These are phyloP conservation scores for Echinometra lucunter DNA, from an alignment of 53 echinoderm and acorn worm genomes.

Conservation along the genomic window DNA sequence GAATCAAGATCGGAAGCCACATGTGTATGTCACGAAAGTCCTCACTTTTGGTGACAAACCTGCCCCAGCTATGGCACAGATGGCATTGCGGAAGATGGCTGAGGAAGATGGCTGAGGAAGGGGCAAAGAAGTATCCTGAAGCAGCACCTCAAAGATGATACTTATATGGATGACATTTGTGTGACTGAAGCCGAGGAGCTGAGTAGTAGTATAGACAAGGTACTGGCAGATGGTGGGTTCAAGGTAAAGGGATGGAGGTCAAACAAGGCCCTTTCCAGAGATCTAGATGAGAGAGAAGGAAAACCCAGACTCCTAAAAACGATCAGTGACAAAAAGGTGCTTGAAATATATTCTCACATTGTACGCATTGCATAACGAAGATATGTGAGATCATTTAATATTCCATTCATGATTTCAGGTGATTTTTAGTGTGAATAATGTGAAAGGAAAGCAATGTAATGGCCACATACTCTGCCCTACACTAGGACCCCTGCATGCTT, in stretches of 20 bases:
- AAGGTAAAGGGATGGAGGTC: constrained; percentile 61
- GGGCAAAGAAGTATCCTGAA: constrained; percentile 2
- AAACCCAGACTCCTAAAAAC: background rate
- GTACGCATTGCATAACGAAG: too few relatives aligned
- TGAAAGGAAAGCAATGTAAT: too few relatives aligned
- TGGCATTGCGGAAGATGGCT: constrained; percentile 68
- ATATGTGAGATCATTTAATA: too few relatives aligned
- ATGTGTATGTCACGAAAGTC: background rate
- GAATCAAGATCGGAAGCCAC: background rate
- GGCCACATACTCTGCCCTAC: too few relatives aligned
- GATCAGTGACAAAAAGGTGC: background rate
- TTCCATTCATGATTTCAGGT: too few relatives aligned
- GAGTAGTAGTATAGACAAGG: background rate
- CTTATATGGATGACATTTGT: constrained; percentile 75
- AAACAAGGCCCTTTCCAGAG: constrained; percentile 40
- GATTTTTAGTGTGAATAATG: too few relatives aligned
- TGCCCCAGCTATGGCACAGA: too few relatives aligned
- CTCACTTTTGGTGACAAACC: constrained; percentile 68
- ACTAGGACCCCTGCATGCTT: too few relatives aligned
- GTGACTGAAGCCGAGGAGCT: constrained; percentile 17
- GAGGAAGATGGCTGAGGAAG: constrained; percentile 65
- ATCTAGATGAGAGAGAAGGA: constrained; percentile 10
- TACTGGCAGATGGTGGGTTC: constrained; percentile 40
- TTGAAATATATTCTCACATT: too few relatives aligned
- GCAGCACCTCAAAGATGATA: constrained; percentile 60